Conservation (phyloP, 2,888 invertebrate species). For the Protonemura montana region DNA sequence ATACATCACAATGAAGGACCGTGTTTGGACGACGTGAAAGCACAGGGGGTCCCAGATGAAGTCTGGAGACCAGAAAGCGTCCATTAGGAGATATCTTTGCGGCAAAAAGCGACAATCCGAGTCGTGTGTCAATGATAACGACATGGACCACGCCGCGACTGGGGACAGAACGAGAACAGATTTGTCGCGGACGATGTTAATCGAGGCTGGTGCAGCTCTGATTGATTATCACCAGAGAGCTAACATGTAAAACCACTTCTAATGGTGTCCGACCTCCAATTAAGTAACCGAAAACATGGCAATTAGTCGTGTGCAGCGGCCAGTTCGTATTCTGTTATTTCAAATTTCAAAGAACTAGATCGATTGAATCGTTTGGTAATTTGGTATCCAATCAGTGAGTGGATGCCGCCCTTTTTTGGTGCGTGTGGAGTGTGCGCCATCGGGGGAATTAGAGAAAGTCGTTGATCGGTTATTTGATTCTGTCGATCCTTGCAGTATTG, state of each 20-base stretch:
- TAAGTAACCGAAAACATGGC: neutral
- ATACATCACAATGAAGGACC: no score
- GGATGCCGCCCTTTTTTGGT: no score
- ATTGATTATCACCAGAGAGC: neutral
- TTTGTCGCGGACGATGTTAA: neutral
- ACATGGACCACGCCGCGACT: neutral
- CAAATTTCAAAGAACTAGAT: neutral
- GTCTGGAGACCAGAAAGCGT: neutral
- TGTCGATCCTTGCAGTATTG: no score
- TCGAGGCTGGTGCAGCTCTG: neutral
- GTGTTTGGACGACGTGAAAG: no score
- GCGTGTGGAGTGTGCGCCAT: no score
- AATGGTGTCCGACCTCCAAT: conserved; percentile 14
- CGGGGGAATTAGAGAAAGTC: no score
- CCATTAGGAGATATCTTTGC: neutral
- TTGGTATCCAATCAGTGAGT: no score
- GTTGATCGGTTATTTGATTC: no score
- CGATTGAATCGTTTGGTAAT: neutral
- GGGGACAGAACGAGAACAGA: neutral
- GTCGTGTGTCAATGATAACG: neutral
- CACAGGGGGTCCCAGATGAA: no score
- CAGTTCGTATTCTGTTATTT: neutral
- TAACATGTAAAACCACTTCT: conserved; percentile 24
- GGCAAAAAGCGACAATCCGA: neutral
- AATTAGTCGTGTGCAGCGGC: conserved; percentile 1